Base-by-base conservation (phyloP, 2,113 vertebrate genomes). In the Colistium nudipinnis region DNA sequence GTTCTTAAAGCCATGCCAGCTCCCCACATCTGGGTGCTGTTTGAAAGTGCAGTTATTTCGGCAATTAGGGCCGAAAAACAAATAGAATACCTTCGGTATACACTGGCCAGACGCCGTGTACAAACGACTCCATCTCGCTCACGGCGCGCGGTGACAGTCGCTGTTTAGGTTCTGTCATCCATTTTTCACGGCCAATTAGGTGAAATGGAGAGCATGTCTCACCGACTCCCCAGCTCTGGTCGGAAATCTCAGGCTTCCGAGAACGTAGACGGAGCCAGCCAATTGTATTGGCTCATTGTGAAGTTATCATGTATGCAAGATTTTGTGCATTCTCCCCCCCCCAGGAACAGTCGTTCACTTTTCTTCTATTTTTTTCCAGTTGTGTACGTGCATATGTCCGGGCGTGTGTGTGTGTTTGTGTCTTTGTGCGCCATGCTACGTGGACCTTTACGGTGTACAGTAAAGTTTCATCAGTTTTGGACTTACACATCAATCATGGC, bases 111-210 rank as follows among this genome's bases (percentile, higher is more conserved):
- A 74, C 62, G 77, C 52, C 47, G 27, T 67, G 44, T 36, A 55
- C 52, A 77, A 76, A 85, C 59, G 38, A 68, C 35, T 43, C 49
- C 0, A 7, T 20, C 51, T 48, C 16, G 10, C 60, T 62, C 69
- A 48, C 39, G 39, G 53, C 22, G 57, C 56, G 35, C 27, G 12
- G 85, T 81, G 73, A 73, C 70, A 61, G 62, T 44, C 38, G 13
- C 71, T 80, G 82, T 83, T 87, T 80, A 79, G 79, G 70, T 87
- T 86, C n/a, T 88, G 81, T 78, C 83, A 83, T 86, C 78, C 81
- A 88, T 90, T 90, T 83, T 88, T 84, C 78, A 86, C 57, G 82
- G 71, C 56, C 82, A 88, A 86, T 87, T 87, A 78, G 74, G 69
- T 79, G 77, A 82, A 81, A 83, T 79, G n/a, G 67, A 80, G 81